Base-by-base conservation (phyloP, 2,797 vertebrate species). In the Anguilla pacifica region DNA sequence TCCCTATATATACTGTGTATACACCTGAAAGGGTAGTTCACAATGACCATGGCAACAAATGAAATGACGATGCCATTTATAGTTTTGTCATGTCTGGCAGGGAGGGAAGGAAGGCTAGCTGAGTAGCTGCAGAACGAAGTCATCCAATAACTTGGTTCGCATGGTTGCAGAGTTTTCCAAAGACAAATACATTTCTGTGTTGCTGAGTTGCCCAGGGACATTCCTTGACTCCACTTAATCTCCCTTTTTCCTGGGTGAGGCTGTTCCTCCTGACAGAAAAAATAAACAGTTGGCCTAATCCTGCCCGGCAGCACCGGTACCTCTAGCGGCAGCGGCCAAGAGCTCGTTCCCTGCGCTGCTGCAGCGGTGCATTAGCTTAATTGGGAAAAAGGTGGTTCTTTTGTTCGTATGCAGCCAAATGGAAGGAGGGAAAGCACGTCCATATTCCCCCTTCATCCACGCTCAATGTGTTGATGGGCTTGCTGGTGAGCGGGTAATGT, bases 311-410 rank as follows among this genome's bases (percentile, higher is more conserved):
- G 92, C 93, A 83, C 59, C 87, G 89, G 88, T 91, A 89, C 92
- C 88, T 92, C 91, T n/a, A 74, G 59, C 17, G 11, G 74, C 11
- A 35, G 85, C 74, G 49, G 39, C 89, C 86, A 5, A 77, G 86
- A 25, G 88, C 90, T 89, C 89, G 89, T 92, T 84, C 86, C 88
- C 88, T 17, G 43, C 43, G 87, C 86, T 64, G 61, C 91, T 93
- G 91, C 89, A 92, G 81, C 92, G 92, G 92, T 90, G 91, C 77
- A 92, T 95, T 94, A 94, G 91, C 91, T 93, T 94, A 94, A 95
- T 94, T 94, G 92, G 84, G 83, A 91, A 92, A 46, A 91, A 90
- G 84, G 90, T 92, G 74, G 88, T 51, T 88, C 91, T 91, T 91
- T 95, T 96, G 94, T 96, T 95, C 88, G 0, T 43, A 87, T 85